Conservation (phyloP, 2,888 invertebrate genomes). For the Anaspis maculata region DNA sequence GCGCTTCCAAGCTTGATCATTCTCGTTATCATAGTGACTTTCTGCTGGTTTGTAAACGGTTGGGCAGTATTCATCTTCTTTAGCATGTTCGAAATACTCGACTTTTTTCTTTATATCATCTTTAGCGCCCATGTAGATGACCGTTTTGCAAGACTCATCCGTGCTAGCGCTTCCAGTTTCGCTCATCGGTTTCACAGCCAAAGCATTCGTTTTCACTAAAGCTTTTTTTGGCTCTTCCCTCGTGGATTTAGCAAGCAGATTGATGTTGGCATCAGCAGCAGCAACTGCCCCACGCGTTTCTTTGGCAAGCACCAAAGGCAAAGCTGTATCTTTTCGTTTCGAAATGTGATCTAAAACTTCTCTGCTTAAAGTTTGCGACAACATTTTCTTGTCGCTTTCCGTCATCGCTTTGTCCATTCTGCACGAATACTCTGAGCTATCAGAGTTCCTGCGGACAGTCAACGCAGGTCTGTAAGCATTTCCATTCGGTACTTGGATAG, state of each 20-base stretch:
- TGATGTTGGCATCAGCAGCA: constrained; percentile 44
- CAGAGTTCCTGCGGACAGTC: constrained; percentile 43
- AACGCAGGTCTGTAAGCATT: constrained; percentile 23
- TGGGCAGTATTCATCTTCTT: constrained; percentile 43
- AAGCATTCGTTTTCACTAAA: constrained; percentile 34
- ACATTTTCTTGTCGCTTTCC: constrained; percentile 63
- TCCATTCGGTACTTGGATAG: constrained; percentile 50
- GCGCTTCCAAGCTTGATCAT: constrained; percentile 7
- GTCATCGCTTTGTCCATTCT: constrained; percentile 43
- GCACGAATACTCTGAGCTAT: constrained; percentile 20
- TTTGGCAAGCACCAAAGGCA: constrained; percentile 41
- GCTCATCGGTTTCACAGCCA: constrained; percentile 42
- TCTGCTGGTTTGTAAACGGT: constrained; percentile 45
- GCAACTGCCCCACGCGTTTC: constrained; percentile 57
- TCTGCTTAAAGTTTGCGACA: constrained; percentile 64
- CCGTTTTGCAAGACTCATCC: constrained; percentile 62
- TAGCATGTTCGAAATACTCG: constrained; percentile 70
- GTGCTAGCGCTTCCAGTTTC: constrained; percentile 68
- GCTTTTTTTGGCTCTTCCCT: constrained; percentile 33
- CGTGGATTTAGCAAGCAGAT: too few relatives aligned
- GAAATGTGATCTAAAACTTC: constrained; percentile 61
- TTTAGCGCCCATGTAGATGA: constrained; percentile 50
- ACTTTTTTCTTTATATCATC: constrained; percentile 66
- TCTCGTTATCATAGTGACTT: constrained; percentile 29
- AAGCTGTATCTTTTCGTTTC: constrained; percentile 37